These are phyloP conservation scores for Alaudala cheleensis DNA, from an alignment of 2,113 vertebrate genomes.

Conservation along the genomic window DNA sequence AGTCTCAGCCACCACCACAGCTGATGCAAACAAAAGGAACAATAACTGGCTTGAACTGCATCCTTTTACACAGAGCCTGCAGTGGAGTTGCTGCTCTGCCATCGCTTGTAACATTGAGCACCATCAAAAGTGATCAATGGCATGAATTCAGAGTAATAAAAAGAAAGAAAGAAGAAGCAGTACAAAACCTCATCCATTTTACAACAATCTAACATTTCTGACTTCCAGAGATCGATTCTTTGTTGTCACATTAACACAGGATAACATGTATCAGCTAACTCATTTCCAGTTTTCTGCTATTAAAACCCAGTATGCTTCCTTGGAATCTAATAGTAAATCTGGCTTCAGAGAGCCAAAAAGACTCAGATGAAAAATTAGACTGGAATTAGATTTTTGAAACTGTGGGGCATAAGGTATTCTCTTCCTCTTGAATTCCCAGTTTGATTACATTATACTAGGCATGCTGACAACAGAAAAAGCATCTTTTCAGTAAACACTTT, in stretches of 20 bases:
- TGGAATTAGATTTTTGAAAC: background rate
- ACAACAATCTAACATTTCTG: background rate
- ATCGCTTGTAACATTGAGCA: background rate
- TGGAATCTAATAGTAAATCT: background rate
- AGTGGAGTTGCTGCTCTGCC: background rate
- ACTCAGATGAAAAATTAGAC: background rate
- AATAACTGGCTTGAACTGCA: background rate
- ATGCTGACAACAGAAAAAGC: slow-evolving; percentile 15
- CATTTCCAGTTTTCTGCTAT: background rate
- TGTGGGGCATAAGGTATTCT: background rate
- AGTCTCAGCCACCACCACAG: background rate
- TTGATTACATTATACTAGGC: slow-evolving; percentile 8
- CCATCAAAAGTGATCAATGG: background rate
- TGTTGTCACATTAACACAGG: background rate
- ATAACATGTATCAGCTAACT: background rate
- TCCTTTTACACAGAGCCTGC: background rate
- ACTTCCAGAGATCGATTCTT: background rate
- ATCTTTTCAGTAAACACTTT: slow-evolving; percentile 9
- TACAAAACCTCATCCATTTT: background rate
- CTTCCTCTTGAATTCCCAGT: slow-evolving; percentile 27
- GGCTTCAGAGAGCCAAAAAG: background rate
- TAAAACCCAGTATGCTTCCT: background rate
- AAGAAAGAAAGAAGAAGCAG: background rate
- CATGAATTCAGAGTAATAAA: background rate
- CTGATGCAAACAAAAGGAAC: background rate